phyloP scores from a whole-genome alignment of 2,113 vertebrate species.

The Arenaria interpres region DNA sequence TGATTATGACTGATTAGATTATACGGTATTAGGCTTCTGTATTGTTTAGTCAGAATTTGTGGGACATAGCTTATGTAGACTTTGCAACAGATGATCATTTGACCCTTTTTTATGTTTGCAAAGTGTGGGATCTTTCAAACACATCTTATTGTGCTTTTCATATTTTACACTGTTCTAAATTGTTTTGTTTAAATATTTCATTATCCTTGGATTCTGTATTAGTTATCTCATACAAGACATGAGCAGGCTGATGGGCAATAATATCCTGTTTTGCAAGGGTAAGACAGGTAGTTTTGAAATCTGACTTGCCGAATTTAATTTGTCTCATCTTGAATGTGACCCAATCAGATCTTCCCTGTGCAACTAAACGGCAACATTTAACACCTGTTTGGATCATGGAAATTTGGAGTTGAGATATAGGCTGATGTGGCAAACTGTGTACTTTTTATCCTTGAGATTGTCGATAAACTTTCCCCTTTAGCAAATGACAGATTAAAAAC shows the following conservation, averaged over 20 bases:
- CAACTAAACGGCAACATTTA: neutral
- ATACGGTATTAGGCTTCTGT: neutral
- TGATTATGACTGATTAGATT: neutral
- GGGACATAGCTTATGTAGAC: neutral
- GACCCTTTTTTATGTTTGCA: neutral
- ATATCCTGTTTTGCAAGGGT: constrained; percentile 21
- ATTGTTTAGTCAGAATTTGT: constrained; percentile 11
- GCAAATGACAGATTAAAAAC: neutral
- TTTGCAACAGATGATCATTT: neutral
- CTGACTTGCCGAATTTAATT: constrained; percentile 39
- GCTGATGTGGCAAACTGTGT: neutral
- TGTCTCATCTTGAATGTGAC: neutral
- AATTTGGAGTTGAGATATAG: neutral
- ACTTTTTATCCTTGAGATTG: neutral
- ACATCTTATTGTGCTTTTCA: neutral
- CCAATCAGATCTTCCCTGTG: neutral
- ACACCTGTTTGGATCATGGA: neutral
- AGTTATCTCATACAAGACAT: neutral
- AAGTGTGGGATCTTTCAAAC: neutral
- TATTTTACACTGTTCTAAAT: constrained; percentile 20
- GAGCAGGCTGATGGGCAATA: neutral
- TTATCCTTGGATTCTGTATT: neutral
- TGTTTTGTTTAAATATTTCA: neutral
- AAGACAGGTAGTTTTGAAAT: constrained; percentile 27
- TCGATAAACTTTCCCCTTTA: neutral